Evolutionary conservation across 2,888 invertebrate genomes (phyloP).

Genomic region (Amblyjoppa proteus): DNA sequence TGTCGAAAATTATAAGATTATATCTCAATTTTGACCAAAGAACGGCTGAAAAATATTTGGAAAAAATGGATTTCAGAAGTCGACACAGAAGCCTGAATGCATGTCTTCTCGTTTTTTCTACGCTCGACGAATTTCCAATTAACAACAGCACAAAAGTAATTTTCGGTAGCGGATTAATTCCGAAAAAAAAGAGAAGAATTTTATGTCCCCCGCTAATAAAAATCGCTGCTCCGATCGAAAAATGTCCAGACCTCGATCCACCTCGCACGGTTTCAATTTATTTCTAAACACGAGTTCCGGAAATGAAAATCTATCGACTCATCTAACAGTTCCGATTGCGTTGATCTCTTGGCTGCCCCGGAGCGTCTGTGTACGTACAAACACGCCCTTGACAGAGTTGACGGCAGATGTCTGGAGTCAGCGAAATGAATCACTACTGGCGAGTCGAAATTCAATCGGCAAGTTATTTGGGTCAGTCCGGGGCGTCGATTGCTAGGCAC

Average conservation of each 20-base stretch:
- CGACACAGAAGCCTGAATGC: no score
- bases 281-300: slow-evolving; percentile 38
- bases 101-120: no score
- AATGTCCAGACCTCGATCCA: neutral
- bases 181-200: neutral
- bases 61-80: no score
- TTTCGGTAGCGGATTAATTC: neutral
- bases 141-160: neutral
- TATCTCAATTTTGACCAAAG: neutral
- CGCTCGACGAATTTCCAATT: neutral
- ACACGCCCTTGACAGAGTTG: neutral
- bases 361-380: neutral
- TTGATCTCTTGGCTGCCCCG: neutral
- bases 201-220: neutral
- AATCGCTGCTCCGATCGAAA: neutral
- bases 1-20: neutral
- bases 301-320: slow-evolving; percentile 51
- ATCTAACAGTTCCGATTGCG: neutral
- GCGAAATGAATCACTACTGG: slow-evolving; percentile 38
- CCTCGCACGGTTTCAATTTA: slow-evolving; percentile 22
- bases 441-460: slow-evolving; percentile 55
- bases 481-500: slow-evolving; percentile 28
- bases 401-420: slow-evolving; percentile 35
- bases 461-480: slow-evolving; percentile 57
- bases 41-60: neutral